Base-by-base conservation (phyloP, 2,797 vertebrate genomes). In the Notolabrus celidotus region DNA sequence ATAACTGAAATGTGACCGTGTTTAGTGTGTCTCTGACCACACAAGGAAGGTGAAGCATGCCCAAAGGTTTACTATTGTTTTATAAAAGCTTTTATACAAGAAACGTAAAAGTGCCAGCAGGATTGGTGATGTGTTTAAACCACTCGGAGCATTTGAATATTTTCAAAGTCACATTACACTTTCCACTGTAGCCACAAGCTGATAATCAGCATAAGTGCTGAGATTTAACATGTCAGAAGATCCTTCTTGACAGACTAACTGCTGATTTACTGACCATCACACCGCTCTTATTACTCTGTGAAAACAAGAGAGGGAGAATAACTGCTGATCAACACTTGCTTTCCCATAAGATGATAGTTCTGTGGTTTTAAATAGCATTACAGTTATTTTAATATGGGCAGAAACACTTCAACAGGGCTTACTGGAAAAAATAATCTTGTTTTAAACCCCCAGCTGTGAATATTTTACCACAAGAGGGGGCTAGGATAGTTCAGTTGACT, bases 391-490 rank as follows among this genome's bases (percentile, higher is more conserved):
- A 47, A 38, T 53, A 39, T 11, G 46, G 20, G 11, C 43, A 22
- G 36, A 10, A 27, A 1, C 25, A 60, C 27, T 34, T 65, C 9
- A 43, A 7, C 1, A 22, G 15, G 27, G 19, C 23, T 59, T 25
- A 19, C 8, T 4, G 27, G 49, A 7, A 10, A 34, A 22, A 0
- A 36, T 31, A 36, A 27, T 31, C 17, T 0, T 11, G 39, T 46
- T 74, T 57, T 34, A 66, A 58, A 39, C 58, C 10, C 14, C 11
- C 34, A 36, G 34, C 19, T 63, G 47, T 49, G 62, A 81, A 67
- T 58, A 73, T 69, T 80, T 80, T 84, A 50, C 89, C 88, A 91
- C 80, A 84, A 92, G 88, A 82, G 71, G 86, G 85, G 68, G 84
- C 82, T 79, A 86, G 67, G 87, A 84, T 81, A 73, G 61, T 80